A percentile compares a stretch with the other conserved stretches of the same genome.
These are phyloP conservation scores for Imbricaverruca yamaguchii DNA, from an alignment of 2,888 invertebrate genomes.

Conservation along the genomic window DNA sequence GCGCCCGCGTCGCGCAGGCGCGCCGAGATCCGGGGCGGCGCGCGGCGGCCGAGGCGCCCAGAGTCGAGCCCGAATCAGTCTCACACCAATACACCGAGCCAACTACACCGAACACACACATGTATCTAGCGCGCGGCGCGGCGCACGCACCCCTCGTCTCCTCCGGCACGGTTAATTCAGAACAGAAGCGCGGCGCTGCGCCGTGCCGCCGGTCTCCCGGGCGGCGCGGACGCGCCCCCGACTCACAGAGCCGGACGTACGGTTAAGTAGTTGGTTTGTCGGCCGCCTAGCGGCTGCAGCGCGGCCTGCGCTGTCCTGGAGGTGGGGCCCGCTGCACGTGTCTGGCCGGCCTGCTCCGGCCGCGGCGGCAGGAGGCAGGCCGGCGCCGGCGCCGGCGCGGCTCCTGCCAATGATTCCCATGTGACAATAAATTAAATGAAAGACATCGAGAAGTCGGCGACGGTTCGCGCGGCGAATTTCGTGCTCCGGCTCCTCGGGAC, in stretches of 20 bases:
- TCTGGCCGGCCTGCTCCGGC: too few relatives aligned
- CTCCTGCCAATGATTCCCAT: not conserved
- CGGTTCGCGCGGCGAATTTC: not conserved
- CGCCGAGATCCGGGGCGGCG: not conserved
- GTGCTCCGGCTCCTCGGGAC: not conserved
- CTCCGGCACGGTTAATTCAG: not conserved
- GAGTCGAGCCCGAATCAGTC: not conserved
- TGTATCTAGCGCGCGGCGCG: not conserved
- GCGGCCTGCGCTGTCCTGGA: not conserved
- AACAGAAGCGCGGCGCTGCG: not conserved
- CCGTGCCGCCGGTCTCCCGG: not conserved
- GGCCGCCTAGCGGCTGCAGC: not conserved
- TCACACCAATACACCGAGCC: constrained; percentile 7
- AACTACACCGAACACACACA: constrained; percentile 8
- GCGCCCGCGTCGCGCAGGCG: not conserved
- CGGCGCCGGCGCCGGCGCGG: not conserved
- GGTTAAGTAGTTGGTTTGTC: constrained; percentile 3
- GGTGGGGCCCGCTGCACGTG: too few relatives aligned
- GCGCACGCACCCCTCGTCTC: not conserved
- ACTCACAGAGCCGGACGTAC: not conserved
- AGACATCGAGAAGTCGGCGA: not conserved
- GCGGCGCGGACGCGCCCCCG: not conserved
- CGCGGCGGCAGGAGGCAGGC: not conserved
- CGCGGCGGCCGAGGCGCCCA: not conserved
- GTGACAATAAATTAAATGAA: constrained; percentile 17